A percentile compares a stretch with the other conserved stretches of the same genome.
Evolutionary conservation across 2,888 invertebrate genomes (phyloP).

Genomic region (Azorinus chamasolen): DNA sequence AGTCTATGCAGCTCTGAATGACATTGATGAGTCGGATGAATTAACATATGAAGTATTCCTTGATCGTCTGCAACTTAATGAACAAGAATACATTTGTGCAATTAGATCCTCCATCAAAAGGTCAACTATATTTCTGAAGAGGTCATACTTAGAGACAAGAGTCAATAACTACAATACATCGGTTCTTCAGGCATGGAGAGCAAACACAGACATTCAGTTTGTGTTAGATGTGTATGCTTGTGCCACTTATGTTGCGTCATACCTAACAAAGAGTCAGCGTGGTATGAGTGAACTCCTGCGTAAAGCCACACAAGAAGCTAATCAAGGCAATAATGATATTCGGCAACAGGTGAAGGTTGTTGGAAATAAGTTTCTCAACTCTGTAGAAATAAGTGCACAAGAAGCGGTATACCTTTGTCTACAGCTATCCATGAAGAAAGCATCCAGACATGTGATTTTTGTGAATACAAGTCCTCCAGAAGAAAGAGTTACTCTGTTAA

Average conservation of each 20-base stretch:
- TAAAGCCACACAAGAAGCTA: constrained; percentile 45
- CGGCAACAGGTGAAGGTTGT: constrained; percentile 50
- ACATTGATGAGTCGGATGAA: not conserved
- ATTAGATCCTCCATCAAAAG: constrained; percentile 29
- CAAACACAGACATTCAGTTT: constrained; percentile 57
- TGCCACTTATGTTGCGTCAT: constrained; percentile 61
- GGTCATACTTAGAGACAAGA: not conserved
- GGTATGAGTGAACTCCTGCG: constrained; percentile 61
- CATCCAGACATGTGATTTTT: constrained; percentile 60
- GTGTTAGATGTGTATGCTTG: constrained; percentile 54
- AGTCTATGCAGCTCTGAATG: too few relatives aligned
- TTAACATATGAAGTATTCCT: too few relatives aligned
- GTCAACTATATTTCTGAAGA: constrained; percentile 40
- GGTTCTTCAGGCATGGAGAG: constrained; percentile 15
- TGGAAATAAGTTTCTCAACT: too few relatives aligned
- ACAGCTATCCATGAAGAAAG: constrained; percentile 63
- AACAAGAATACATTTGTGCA: not conserved
- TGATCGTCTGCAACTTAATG: not conserved
- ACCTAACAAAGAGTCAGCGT: constrained; percentile 61
- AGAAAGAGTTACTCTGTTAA: constrained; percentile 72
- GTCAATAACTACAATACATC: not conserved
- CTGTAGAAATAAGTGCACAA: constrained; percentile 73
- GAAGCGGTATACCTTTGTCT: constrained; percentile 72
- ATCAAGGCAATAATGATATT: constrained; percentile 38
- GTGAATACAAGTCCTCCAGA: constrained; percentile 70